Base-by-base conservation (phyloP, 30 jellyfish, hydroid and myxozoan species). In the Cassiopea xamachana region DNA sequence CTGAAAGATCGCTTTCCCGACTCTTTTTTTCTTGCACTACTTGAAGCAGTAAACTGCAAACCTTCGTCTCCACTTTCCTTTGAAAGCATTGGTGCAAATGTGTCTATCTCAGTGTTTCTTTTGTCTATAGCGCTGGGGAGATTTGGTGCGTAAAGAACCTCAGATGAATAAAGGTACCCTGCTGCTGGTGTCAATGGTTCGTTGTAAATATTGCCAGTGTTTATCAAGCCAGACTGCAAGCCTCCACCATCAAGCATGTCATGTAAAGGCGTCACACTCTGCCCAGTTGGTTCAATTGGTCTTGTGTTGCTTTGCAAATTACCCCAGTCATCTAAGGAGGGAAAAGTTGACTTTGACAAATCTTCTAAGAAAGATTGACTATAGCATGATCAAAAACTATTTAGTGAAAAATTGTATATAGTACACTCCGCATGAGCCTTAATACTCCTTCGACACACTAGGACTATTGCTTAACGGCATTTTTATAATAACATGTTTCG, bases 201-300 rank as follows among this genome's bases (percentile, higher is more conserved):
- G 60, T 55, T 58, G 58, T 88, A 88, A 84, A 88, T 79, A 10
- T 75, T 69, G 67, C 39, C 90, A 18, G 87, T 14, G 46, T 88
- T 82, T 15, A 88, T 47, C 75, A 88, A 39, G 14, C 87, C 90
- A 12, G 72, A 83, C 75, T 80, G 91, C 87, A 79, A 46, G 48
- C 60, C 47, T 6, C 69, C 72, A 47, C 58, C 70, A 49, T 77
- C 73, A 47, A 87, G 77, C 71, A 87, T 77, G 39, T 72, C 85
- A 7, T 59, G 87, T 80, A 78, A 1, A 48, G 80, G 72, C 10
- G 89, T 17, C 39, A 51, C 87, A 77, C 77, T 59, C 6, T 71
- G 79, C 17, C 79, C 88, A 77, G 80, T 87, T 27, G 93, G 69
- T 17, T 77, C 97, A 27, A 90, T 79, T 18, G 93, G 27, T 17